Evolutionary conservation across 2,113 vertebrate genomes (phyloP).

Genomic region (Catagonus wagneri): DNA sequence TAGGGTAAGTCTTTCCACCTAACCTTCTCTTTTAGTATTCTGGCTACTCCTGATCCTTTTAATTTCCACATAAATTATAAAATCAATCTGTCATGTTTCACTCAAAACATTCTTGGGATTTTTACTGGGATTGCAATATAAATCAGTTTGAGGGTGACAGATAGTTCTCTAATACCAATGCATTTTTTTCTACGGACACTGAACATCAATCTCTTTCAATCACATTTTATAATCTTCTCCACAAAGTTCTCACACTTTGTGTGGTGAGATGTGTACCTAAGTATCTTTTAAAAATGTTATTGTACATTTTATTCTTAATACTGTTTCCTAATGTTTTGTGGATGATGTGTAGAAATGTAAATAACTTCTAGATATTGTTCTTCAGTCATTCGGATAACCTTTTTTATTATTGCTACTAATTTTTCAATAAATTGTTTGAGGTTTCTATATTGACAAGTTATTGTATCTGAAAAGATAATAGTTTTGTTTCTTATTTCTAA

Average conservation of each 20-base stretch:
- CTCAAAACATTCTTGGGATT: slow-evolving; percentile 37
- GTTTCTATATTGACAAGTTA: background rate
- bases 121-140: slow-evolving; percentile 46
- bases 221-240: background rate
- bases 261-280: background rate
- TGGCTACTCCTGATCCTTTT: slow-evolving; percentile 8
- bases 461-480: background rate
- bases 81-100: slow-evolving; percentile 50
- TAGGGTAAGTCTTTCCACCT: background rate
- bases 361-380: background rate
- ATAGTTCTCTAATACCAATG: background rate
- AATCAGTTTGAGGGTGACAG: slow-evolving; percentile 28
- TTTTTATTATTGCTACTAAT: slow-evolving; percentile 40
- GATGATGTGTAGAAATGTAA: background rate
- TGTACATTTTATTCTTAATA: slow-evolving; percentile 17
- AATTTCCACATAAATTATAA: slow-evolving; percentile 51
- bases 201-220: slow-evolving; percentile 52
- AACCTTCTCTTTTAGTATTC: slow-evolving; percentile 7
- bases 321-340: background rate
- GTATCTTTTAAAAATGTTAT: background rate
- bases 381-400: slow-evolving; percentile 11
- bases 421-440: background rate
- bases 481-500: slow-evolving; percentile 4
- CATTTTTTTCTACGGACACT: slow-evolving; percentile 29
- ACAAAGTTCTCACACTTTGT: background rate